These are phyloP conservation scores for Sorex maritimensis DNA, from an alignment of 2,797 vertebrate species.

Conservation along the genomic window DNA sequence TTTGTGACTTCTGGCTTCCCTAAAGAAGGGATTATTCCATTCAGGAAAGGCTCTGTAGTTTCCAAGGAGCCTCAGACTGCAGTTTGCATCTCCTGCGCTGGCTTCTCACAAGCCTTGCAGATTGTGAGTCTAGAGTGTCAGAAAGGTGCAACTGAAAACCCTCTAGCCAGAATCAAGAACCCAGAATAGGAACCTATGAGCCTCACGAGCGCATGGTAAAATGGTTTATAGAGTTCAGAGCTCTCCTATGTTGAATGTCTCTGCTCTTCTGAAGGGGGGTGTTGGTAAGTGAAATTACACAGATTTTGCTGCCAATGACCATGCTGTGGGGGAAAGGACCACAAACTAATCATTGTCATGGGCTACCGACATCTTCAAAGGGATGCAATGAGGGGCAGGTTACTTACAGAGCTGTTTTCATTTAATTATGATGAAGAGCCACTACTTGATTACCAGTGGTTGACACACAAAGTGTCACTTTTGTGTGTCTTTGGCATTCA, in stretches of 20 bases:
- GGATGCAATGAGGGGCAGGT: no score
- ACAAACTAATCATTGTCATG: constrained; percentile 19
- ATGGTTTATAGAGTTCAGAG: neutral
- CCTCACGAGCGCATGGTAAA: neutral
- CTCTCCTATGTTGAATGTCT: neutral
- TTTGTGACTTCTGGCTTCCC: neutral
- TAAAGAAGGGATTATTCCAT: neutral
- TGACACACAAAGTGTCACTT: no score
- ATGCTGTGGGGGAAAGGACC: no score
- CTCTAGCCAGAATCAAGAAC: neutral
- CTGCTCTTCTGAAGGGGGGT: neutral
- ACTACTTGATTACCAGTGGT: no score
- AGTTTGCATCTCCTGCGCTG: neutral
- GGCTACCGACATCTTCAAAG: no score
- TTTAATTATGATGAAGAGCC: no score
- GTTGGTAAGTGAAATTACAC: neutral
- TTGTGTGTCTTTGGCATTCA: no score
- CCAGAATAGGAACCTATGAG: neutral
- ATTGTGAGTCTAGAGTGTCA: neutral
- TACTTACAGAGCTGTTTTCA: no score
- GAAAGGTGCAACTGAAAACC: neutral
- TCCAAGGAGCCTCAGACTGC: neutral
- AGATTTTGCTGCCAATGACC: neutral
- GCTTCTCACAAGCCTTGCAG: neutral
- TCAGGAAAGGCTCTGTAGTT: neutral